Conservation (phyloP, 2,888 invertebrate genomes). For the Amphimallon solstitiale region DNA sequence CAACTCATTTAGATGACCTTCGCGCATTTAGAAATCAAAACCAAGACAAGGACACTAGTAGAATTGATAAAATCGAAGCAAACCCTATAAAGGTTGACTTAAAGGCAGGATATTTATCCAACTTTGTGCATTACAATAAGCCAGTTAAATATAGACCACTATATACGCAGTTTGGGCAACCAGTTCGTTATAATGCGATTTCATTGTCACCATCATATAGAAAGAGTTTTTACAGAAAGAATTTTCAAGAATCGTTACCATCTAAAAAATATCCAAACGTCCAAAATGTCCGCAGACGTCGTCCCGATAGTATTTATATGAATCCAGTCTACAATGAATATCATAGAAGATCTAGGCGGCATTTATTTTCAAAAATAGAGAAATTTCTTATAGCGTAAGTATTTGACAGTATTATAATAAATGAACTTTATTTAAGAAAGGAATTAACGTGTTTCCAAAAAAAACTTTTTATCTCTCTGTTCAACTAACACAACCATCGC, state of each 20-base stretch:
- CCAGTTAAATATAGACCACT: conserved; percentile 4
- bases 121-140: conserved; percentile 17
- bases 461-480: no score
- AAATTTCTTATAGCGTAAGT: conserved; percentile 72
- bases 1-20: conserved; percentile 60
- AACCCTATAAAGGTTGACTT: background rate
- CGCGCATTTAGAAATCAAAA: background rate
- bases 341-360: conserved; percentile 71
- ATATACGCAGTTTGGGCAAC: conserved; percentile 15
- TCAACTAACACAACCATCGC: no score
- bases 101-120: background rate
- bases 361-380: conserved; percentile 72
- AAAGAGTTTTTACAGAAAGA: conserved; percentile 25
- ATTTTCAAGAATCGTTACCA: background rate
- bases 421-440: no score
- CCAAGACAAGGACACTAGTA: background rate
- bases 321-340: conserved; percentile 60
- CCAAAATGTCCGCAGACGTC: background rate
- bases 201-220: conserved; percentile 30
- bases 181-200: conserved; percentile 19
- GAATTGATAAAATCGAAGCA: conserved; percentile 21
- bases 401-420: no score
- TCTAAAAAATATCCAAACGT: background rate
- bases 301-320: conserved; percentile 34
- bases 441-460: no score